Evolutionary conservation across 1,140 invertebrate genomes (phyloP).

Genomic region (Andrena cerasifolii): DNA sequence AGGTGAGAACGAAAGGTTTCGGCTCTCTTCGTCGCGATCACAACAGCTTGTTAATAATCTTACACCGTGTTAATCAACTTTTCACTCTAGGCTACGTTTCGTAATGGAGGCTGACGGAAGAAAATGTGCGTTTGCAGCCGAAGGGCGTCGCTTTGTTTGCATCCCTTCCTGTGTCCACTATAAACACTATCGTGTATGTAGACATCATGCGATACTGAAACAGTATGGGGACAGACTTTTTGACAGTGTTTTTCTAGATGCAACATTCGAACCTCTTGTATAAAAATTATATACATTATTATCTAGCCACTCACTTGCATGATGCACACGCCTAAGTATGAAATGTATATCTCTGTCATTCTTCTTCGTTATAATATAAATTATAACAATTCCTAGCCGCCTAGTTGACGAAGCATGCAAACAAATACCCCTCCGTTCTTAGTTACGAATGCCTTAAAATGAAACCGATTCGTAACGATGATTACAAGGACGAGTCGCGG

Average conservation of each 20-base stretch:
- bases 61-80: background rate
- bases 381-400: constrained; percentile 22
- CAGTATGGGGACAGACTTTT: background rate
- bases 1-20: background rate
- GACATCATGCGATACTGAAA: constrained; percentile 5
- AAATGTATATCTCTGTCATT: constrained; percentile 50
- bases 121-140: constrained; percentile 18
- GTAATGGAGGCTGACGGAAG: background rate
- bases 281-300: constrained; percentile 67
- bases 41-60: background rate
- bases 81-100: background rate
- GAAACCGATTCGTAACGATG: background rate
- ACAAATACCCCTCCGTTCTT: constrained; percentile 30
- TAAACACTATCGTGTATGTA: background rate
- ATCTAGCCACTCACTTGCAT: constrained; percentile 57
- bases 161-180: constrained; percentile 25
- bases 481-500: background rate
- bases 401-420: constrained; percentile 38
- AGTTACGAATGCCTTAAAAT: background rate
- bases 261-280: constrained; percentile 38
- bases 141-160: constrained; percentile 46
- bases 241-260: constrained; percentile 10
- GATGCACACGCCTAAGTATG: constrained; percentile 47
- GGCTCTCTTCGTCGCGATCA: background rate
- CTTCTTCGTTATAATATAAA: constrained; percentile 26